These are phyloP conservation scores for Bibio marci DNA, from an alignment of 2,888 invertebrate species.

Conservation along the genomic window DNA sequence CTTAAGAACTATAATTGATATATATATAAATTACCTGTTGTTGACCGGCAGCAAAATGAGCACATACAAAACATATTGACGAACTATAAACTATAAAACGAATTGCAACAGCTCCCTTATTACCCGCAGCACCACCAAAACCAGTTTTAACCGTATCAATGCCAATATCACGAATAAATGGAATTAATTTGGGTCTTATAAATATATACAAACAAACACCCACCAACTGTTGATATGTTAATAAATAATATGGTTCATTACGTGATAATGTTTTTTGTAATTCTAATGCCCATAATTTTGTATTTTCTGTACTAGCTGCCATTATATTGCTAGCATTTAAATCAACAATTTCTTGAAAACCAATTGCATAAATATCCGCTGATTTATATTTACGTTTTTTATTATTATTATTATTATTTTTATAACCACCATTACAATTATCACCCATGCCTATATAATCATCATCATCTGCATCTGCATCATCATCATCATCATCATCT, in stretches of 20 bases:
- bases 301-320: conserved; percentile 59
- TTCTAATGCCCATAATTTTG: conserved; percentile 87
- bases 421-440: too few relatives aligned
- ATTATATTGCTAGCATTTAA: conserved; percentile 96
- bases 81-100: conserved; percentile 82
- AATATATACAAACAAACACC: conserved; percentile 96
- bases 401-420: too few relatives aligned
- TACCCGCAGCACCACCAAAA: conserved; percentile 85
- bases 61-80: conserved; percentile 93
- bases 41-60: conserved; percentile 98
- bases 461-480: too few relatives aligned
- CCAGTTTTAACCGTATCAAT: conserved; percentile 96
- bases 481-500: too few relatives aligned
- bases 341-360: conserved; percentile 98
- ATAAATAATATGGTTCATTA: conserved; percentile 69
- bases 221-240: conserved; percentile 89
- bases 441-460: too few relatives aligned
- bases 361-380: conserved; percentile 91
- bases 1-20: too few relatives aligned
- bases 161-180: conserved; percentile 81
- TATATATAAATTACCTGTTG: too few relatives aligned
- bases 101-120: conserved; percentile 92
- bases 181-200: conserved; percentile 74
- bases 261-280: conserved; percentile 80
- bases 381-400: conserved; percentile 20